Evolutionary conservation across 2,888 invertebrate genomes (phyloP).

Genomic region (Drosophila tripunctata): DNA sequence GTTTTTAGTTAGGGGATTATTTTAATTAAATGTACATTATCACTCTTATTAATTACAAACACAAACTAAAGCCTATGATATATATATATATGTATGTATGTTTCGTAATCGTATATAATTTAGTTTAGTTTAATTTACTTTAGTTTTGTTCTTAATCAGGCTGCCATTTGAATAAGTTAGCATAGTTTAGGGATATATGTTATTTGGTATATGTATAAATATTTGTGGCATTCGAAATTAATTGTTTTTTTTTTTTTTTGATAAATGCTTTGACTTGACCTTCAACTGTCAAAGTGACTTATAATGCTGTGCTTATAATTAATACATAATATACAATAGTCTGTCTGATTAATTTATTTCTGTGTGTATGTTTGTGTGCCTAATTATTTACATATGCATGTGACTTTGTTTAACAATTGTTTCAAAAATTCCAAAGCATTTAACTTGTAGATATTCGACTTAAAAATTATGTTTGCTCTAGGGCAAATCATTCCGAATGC

Average conservation of each 20-base stretch:
- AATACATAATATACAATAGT: conserved; percentile 71
- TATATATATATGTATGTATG: conserved; percentile 62
- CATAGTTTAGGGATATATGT: conserved; percentile 28
- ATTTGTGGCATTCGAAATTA: conserved; percentile 29
- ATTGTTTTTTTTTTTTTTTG: conserved; percentile 22
- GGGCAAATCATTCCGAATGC: conserved; percentile 1
- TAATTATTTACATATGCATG: conserved; percentile 64
- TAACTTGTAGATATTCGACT: conserved; percentile 19
- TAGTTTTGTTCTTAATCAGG: conserved; percentile 35
- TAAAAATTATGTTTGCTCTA: conserved; percentile 2
- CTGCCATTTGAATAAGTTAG: conserved; percentile 43
- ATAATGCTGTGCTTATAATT: conserved; percentile 49
- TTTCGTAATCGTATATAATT: conserved; percentile 15
- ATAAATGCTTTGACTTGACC: conserved; percentile 18
- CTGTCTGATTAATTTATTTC: conserved; percentile 9
- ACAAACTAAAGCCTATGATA: conserved; percentile 78
- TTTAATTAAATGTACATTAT: conserved; percentile 72
- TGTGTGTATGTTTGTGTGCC: conserved; percentile 29
- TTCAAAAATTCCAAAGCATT: conserved; percentile 59
- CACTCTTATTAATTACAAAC: conserved; percentile 71
- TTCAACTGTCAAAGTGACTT: not conserved
- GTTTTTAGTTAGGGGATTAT: conserved; percentile 34
- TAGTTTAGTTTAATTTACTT: conserved; percentile 27
- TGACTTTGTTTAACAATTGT: conserved; percentile 7
- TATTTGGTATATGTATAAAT: conserved; percentile 15